Base-by-base conservation (phyloP, 1,140 invertebrate species). In the Hestina assimilis region DNA sequence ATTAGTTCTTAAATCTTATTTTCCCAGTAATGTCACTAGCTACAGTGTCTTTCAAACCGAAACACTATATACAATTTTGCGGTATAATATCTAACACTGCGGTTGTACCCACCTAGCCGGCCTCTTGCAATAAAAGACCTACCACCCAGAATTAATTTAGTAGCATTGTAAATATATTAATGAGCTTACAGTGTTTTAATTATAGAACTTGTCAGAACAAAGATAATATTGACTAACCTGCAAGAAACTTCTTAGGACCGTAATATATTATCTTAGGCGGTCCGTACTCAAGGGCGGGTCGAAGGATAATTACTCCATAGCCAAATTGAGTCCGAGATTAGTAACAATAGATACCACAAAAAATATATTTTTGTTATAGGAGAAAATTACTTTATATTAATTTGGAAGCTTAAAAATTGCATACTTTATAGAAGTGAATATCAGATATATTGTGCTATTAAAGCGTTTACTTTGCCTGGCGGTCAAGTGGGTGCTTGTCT, bases 401-500 rank as follows among this genome's bases (percentile, higher is more conserved):
- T n/a, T n/a, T n/a, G n/a, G n/a, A n/a, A n/a, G n/a, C n/a, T n/a
- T n/a, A n/a, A n/a, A n/a, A n/a, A n/a, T n/a, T n/a, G n/a, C n/a
- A n/a, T n/a, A n/a, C n/a, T n/a, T n/a, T n/a, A n/a, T n/a, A n/a
- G n/a, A n/a, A n/a, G n/a, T n/a, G n/a, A 52, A 51, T 51, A 59
- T 64, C 33, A 50, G 47, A 59, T 42, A 59, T 51, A 58, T 47
- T 31, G 45, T 48, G 46, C 61, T 15, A 40, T 51, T 60, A 59
- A 50, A 65, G 55, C 62, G 59, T 69, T 69, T 69, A 64, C 61
- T 60, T 61, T 63, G 28, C 40, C 61, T 59, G 54, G 46, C 51
- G 59, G 55, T 26, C 52, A 61, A 65, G 62, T 65, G 62, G 48
- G 63, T 53, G 40, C 66, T 65, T 43, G 45, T 57, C 48, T 38